Conservation (phyloP, 2,113 vertebrate species). For the Spea bombifrons region DNA sequence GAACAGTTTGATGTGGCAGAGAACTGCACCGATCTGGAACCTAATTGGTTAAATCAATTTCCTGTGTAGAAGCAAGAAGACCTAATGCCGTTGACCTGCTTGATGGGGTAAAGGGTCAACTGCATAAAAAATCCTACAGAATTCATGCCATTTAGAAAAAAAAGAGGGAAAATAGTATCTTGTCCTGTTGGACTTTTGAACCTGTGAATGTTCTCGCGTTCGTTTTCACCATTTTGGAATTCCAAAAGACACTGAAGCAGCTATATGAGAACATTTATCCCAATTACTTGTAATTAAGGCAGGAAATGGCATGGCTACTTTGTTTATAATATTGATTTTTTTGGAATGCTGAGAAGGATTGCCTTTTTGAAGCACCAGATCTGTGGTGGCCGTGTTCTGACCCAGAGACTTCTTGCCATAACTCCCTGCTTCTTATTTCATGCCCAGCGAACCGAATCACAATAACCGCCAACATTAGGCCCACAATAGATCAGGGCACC, state of each 20-base stretch:
- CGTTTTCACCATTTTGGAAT: background rate
- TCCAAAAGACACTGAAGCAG: constrained; percentile 3
- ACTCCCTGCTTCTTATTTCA: constrained; percentile 41
- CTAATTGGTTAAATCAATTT: too few species aligned
- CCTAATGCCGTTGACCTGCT: background rate
- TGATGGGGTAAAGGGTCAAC: background rate
- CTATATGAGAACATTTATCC: background rate
- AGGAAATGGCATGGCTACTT: constrained; percentile 32
- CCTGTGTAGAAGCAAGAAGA: background rate
- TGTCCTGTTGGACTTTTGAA: too few species aligned
- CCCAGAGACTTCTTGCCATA: constrained; percentile 23
- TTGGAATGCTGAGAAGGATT: constrained; percentile 26
- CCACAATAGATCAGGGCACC: constrained; percentile 42
- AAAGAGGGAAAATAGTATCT: too few species aligned
- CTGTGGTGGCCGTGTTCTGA: constrained; percentile 24
- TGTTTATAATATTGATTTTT: constrained; percentile 43
- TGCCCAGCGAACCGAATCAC: constrained; percentile 36
- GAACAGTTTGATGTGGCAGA: too few species aligned
- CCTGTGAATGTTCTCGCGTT: too few species aligned
- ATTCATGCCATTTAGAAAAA: background rate
- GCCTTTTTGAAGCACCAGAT: constrained; percentile 14
- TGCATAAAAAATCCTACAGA: background rate
- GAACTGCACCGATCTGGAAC: too few species aligned
- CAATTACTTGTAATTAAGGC: constrained; percentile 34
- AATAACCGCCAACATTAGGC: constrained; percentile 32